phyloP scores from a whole-genome alignment of 2,888 invertebrate genomes.

The Himalopsyche anomala region DNA sequence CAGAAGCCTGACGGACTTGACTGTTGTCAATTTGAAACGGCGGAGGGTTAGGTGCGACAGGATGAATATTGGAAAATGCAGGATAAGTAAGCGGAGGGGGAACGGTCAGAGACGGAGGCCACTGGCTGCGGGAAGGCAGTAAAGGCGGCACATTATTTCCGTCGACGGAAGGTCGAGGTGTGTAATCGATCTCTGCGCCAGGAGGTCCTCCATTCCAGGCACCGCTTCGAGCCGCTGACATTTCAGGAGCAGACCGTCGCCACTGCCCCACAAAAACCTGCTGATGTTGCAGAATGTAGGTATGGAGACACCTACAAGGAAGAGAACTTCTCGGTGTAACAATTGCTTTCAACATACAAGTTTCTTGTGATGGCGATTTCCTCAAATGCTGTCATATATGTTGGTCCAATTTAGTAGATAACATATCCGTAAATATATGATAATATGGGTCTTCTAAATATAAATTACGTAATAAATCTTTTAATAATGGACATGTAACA shows the following conservation, averaged over 20 bases:
- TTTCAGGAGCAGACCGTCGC: conserved; percentile 49
- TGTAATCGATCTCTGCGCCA: conserved; percentile 76
- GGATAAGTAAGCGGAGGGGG: conserved; percentile 66
- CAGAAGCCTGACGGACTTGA: not conserved
- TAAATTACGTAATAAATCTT: conserved; percentile 41
- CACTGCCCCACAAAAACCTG: conserved; percentile 73
- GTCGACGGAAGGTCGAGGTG: conserved; percentile 54
- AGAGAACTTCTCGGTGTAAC: conserved; percentile 82
- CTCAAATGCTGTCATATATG: conserved; percentile 50
- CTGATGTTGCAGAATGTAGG: conserved; percentile 77
- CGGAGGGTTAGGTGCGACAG: not conserved
- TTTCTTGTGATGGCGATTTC: conserved; percentile 53
- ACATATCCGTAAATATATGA: conserved; percentile 32
- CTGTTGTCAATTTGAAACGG: conserved; percentile 66
- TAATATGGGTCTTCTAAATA: conserved; percentile 34
- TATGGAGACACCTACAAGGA: conserved; percentile 82
- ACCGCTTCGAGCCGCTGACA: conserved; percentile 67
- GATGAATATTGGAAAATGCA: not conserved
- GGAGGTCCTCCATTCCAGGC: conserved; percentile 77
- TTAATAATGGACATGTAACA: not conserved
- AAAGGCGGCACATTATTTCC: conserved; percentile 66
- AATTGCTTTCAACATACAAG: conserved; percentile 59
- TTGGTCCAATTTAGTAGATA: conserved; percentile 3
- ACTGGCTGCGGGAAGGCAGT: conserved; percentile 60
- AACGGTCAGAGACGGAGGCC: conserved; percentile 67